Conservation (phyloP, 2,113 vertebrate species). For the Cryptomyrus ogoouensis region DNA sequence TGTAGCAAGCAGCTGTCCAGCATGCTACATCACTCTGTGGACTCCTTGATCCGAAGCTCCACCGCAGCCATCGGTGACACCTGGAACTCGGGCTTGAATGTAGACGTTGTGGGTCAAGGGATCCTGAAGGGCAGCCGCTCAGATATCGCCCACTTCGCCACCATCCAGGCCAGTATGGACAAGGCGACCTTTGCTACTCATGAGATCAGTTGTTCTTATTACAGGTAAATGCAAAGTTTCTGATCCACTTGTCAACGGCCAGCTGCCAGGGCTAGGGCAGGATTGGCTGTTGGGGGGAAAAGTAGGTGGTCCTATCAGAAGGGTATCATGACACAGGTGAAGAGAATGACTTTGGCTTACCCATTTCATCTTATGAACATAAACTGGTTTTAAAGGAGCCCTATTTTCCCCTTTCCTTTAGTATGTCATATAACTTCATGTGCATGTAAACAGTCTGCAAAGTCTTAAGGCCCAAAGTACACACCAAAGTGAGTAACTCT, state of each 20-base stretch:
- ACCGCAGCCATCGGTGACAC: conserved; percentile 55
- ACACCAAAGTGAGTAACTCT: background rate
- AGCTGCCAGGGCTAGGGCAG: background rate
- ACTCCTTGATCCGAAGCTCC: conserved; percentile 58
- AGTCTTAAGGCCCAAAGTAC: background rate
- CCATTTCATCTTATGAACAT: background rate
- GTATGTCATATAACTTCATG: background rate
- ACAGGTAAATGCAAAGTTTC: conserved; percentile 50
- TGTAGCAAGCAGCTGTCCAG: conserved; percentile 62
- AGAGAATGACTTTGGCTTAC: background rate
- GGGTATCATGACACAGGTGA: background rate
- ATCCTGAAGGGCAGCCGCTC: conserved; percentile 60
- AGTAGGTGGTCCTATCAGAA: background rate
- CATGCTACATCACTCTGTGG: conserved; percentile 59
- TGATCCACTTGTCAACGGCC: background rate
- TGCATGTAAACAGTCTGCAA: background rate
- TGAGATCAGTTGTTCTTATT: conserved; percentile 63
- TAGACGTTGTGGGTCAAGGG: conserved; percentile 41
- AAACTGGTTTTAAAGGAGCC: background rate
- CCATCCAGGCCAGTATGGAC: conserved; percentile 56
- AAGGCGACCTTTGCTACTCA: conserved; percentile 62
- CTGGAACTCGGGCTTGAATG: conserved; percentile 54
- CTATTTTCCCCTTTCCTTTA: background rate
- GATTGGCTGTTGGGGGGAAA: background rate
- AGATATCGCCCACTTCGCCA: conserved; percentile 59